These are phyloP conservation scores for Nesoenas mayeri DNA, from an alignment of 2,113 vertebrate genomes.

Conservation along the genomic window DNA sequence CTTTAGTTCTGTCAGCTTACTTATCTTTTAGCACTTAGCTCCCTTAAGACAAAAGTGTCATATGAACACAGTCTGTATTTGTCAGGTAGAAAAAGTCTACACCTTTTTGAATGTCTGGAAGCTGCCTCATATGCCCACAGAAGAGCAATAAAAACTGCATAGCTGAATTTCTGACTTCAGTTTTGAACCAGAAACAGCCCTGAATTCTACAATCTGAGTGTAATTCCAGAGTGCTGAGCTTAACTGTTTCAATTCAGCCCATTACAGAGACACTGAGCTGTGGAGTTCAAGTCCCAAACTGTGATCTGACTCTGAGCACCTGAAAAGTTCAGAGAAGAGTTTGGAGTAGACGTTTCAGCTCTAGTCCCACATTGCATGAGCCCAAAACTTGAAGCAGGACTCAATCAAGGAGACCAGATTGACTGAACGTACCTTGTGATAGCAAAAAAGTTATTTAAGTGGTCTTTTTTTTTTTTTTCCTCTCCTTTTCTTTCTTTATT, in stretches of 20 bases:
- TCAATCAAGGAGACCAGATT: neutral
- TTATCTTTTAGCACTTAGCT: neutral
- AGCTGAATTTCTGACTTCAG: neutral
- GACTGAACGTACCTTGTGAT: neutral
- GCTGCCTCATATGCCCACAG: neutral
- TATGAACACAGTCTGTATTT: conserved; percentile 11
- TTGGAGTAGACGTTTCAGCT: neutral
- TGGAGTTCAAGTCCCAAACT: neutral
- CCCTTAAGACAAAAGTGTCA: conserved; percentile 7
- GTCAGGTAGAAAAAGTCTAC: neutral
- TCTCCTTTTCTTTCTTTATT: neutral
- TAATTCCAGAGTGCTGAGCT: neutral
- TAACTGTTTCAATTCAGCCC: neutral
- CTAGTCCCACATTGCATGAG: neutral
- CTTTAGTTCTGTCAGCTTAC: neutral
- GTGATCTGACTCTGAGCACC: neutral
- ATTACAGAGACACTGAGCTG: neutral
- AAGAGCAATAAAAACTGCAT: neutral
- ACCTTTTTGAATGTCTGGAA: conserved; percentile 16
- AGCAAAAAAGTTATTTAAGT: neutral
- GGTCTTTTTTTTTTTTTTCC: neutral
- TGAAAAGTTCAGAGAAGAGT: neutral
- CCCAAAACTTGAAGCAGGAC: neutral
- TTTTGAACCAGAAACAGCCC: neutral
- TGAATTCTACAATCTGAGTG: neutral